Percentiles rank a stretch among this genome's conserved stretches.
Conservation (phyloP, 2,888 invertebrate species). For the Drosophila recens region DNA sequence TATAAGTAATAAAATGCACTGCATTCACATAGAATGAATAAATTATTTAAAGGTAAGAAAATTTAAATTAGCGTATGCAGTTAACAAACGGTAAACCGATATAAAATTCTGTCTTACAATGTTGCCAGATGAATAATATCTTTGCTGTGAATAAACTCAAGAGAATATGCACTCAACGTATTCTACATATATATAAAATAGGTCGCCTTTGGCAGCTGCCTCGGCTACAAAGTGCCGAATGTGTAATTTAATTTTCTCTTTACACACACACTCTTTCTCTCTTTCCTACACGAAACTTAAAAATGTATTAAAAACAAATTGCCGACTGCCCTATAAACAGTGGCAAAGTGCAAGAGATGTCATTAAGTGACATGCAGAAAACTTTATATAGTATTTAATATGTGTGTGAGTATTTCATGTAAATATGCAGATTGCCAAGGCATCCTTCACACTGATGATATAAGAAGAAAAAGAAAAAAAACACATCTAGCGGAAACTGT, state of each 20-base stretch:
- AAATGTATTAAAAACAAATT: slow-evolving; percentile 57
- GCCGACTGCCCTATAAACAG: slow-evolving; percentile 33
- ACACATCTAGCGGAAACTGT: not conserved
- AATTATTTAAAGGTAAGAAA: not conserved
- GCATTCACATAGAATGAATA: not conserved
- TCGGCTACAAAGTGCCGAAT: slow-evolving; percentile 32
- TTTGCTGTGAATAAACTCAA: slow-evolving; percentile 34
- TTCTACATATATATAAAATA: slow-evolving; percentile 10
- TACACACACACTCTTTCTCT: slow-evolving; percentile 6
- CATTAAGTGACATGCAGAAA: slow-evolving; percentile 21
- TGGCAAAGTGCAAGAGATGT: slow-evolving; percentile 7
- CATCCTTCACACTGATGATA: slow-evolving; percentile 1
- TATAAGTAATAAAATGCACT: not conserved
- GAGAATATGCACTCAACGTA: slow-evolving; percentile 31
- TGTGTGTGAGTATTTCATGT: slow-evolving; percentile 12
- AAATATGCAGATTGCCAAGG: slow-evolving; percentile 7
- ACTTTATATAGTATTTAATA: slow-evolving; percentile 1
- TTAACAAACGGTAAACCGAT: not conserved
- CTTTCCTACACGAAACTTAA: slow-evolving; percentile 34
- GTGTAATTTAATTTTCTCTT: slow-evolving; percentile 49
- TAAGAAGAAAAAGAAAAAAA: not conserved
- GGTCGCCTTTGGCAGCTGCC: slow-evolving; percentile 26
- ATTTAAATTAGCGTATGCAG: slow-evolving; percentile 2
- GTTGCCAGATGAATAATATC: slow-evolving; percentile 33
- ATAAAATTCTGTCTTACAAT: slow-evolving; percentile 27